Conservation (phyloP, 2,888 invertebrate species). For the Ellobium chinense region DNA sequence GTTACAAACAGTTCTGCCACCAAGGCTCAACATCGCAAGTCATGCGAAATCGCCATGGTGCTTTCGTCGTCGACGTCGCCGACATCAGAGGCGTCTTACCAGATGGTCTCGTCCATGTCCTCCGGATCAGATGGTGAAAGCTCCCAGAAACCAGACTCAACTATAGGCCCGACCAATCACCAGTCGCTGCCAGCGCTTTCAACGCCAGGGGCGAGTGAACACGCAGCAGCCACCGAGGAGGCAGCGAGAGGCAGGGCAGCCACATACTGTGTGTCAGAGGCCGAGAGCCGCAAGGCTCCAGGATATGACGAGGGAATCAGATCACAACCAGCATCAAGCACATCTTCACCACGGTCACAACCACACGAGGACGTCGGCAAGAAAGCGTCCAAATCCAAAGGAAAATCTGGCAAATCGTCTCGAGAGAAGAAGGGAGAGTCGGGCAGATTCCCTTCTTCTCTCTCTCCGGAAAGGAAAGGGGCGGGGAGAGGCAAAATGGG, state of each 20-base stretch:
- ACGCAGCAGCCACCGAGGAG: constrained; percentile 51
- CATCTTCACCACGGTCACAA: not conserved
- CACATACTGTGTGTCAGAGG: constrained; percentile 52
- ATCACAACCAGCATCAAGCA: not conserved
- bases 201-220: not conserved
- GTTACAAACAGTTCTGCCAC: not conserved
- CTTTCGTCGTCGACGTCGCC: constrained; percentile 15
- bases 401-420: not conserved
- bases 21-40: constrained; percentile 23
- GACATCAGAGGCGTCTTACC: constrained; percentile 14
- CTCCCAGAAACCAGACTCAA: constrained; percentile 59
- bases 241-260: constrained; percentile 53
- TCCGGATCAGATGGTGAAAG: constrained; percentile 19
- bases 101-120: constrained; percentile 23
- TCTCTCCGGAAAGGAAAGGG: constrained; percentile 55
- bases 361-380: not conserved
- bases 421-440: constrained; percentile 28
- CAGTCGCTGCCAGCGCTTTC: constrained; percentile 67
- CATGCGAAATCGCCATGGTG: constrained; percentile 35
- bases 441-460: constrained; percentile 36
- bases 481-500: constrained; percentile 64
- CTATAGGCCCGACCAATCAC: constrained; percentile 60
- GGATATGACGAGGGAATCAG: not conserved
- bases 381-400: not conserved
- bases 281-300: not conserved